Percentiles rank a stretch among this genome's conserved stretches.
These are phyloP conservation scores for Sus cebifrons DNA, from an alignment of 2,797 vertebrate species.

Conservation along the genomic window DNA sequence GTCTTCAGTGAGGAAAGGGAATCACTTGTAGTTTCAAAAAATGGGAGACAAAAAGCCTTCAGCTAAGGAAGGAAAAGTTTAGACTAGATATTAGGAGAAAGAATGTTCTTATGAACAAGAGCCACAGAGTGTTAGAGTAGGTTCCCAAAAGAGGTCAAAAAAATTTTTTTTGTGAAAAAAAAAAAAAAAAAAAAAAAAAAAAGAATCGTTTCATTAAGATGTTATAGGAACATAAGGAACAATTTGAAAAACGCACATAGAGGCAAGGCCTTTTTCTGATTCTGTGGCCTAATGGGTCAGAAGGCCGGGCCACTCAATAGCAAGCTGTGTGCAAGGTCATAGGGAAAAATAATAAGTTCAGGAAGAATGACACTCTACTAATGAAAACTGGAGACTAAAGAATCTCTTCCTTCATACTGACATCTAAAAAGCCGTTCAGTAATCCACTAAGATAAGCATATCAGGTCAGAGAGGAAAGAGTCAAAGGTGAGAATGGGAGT, in stretches of 20 bases:
- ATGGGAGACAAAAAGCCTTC: conserved; percentile 82
- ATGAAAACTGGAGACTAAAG: conserved; percentile 28
- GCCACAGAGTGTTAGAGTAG: conserved; percentile 62
- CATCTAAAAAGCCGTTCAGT: conserved; percentile 58
- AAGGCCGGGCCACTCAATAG: background rate
- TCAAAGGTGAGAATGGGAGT: background rate
- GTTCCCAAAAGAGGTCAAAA: conserved; percentile 76
- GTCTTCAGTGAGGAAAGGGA: conserved; percentile 88
- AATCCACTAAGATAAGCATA: background rate
- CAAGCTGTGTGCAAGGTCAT: background rate
- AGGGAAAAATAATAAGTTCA: conserved; percentile 12
- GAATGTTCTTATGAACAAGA: conserved; percentile 80
- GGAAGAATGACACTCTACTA: conserved; percentile 19
- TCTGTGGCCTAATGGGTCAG: conserved; percentile 5
- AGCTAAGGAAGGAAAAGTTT: conserved; percentile 85
- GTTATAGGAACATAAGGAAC: conserved; percentile 43
- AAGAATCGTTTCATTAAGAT: conserved; percentile 72
- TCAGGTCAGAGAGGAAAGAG: background rate
- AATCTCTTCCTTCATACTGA: conserved; percentile 30
- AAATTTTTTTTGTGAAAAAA: no score
- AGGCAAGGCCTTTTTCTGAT: conserved; percentile 49
- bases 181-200: background rate
- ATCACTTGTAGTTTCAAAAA: conserved; percentile 86
- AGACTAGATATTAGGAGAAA: conserved; percentile 83
- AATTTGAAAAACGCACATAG: conserved; percentile 56